Base-by-base conservation (phyloP, 2,113 vertebrate genomes). In the Oxyura jamaicensis region DNA sequence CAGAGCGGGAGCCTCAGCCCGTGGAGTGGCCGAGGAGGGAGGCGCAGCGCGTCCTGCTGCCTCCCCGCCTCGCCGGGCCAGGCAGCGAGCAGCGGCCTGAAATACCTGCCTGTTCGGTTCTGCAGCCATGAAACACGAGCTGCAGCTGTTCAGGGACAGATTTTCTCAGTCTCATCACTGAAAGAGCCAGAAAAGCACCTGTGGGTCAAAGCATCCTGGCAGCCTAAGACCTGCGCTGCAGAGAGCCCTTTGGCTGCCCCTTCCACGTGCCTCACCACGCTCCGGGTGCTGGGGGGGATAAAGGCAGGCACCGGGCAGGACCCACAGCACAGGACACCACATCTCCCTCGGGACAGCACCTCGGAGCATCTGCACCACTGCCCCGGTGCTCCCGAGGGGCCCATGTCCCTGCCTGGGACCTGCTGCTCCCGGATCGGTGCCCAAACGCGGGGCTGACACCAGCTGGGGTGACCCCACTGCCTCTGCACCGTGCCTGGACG, bases 331-430 rank as follows among this genome's bases (percentile, higher is more conserved):
- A 0, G 0, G 83, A 44, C 11, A 12, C 2, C 3, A 0, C 0
- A 0, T 46, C 62, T 26, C 2, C 12, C 33, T 55, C 6, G 0
- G 25, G n/a, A 13, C 13, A 35, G n/a, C 65, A 0, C 20, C 46
- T 0, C 2, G 0, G 3, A 8, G 12, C 60, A 82, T 23, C 80
- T 56, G 3, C 21, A 1, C 6, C 14, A 44, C 83, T 11, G 41
- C 60, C 39, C 35, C 0, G n/a, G 13, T 12, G 25, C 60, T 39
- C 48, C 11, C 1, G 0, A 18, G 10, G 29, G 46, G 29, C 53
- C 18, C 14, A 0, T 56, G n/a, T 11, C 63, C 19, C 68, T 39
- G 4, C 1, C 0, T 0, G 10, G 58, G 31, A n/a, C 0, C 68
- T 28, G 28, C 67, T 67, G 74, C 67, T 55, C 73, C 66, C 3